Percentiles rank a stretch among this genome's conserved stretches.
Conservation (phyloP, 2,888 invertebrate genomes). For the Encarsia formosa region DNA sequence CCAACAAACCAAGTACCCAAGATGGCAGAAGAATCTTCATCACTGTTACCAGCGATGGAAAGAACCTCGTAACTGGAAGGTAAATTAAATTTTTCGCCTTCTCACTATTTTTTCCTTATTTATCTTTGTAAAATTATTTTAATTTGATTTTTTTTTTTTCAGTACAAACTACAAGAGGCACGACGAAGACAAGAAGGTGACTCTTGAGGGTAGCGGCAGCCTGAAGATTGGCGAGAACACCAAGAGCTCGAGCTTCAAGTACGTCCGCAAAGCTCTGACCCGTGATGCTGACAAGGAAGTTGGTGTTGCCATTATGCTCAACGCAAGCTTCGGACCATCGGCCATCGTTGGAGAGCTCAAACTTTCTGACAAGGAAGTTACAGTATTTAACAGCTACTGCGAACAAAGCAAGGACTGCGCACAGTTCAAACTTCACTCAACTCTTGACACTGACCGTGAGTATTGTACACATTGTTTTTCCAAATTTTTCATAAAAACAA, state of each 20-base stretch:
- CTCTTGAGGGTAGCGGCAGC: conserved; percentile 72
- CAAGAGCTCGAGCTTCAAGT: conserved; percentile 70
- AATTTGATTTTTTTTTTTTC: conserved; percentile 20
- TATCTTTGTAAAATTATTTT: too few species aligned
- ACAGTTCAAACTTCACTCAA: conserved; percentile 66
- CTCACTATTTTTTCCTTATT: too few species aligned
- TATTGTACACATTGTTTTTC: conserved; percentile 6
- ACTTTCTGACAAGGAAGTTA: conserved; percentile 69
- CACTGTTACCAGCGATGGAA: conserved; percentile 60
- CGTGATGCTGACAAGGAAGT: conserved; percentile 62
- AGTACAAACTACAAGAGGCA: conserved; percentile 68
- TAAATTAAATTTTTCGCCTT: conserved; percentile 35
- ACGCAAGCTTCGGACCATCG: conserved; percentile 65
- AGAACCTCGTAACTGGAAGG: conserved; percentile 69
- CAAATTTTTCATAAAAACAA: background rate
- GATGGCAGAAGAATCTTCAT: conserved; percentile 63
- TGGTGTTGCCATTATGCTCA: conserved; percentile 65
- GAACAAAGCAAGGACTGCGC: conserved; percentile 77
- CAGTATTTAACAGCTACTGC: conserved; percentile 68
- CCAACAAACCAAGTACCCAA: conserved; percentile 59
- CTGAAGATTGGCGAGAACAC: conserved; percentile 66
- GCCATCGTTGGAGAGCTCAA: conserved; percentile 69
- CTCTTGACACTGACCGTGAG: conserved; percentile 40
- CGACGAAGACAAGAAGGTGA: conserved; percentile 60
- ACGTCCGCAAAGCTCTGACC: conserved; percentile 60